A percentile compares a stretch with the other conserved stretches of the same genome.
Evolutionary conservation across 2,113 vertebrate species (phyloP).

Genomic region (Colius striatus): DNA sequence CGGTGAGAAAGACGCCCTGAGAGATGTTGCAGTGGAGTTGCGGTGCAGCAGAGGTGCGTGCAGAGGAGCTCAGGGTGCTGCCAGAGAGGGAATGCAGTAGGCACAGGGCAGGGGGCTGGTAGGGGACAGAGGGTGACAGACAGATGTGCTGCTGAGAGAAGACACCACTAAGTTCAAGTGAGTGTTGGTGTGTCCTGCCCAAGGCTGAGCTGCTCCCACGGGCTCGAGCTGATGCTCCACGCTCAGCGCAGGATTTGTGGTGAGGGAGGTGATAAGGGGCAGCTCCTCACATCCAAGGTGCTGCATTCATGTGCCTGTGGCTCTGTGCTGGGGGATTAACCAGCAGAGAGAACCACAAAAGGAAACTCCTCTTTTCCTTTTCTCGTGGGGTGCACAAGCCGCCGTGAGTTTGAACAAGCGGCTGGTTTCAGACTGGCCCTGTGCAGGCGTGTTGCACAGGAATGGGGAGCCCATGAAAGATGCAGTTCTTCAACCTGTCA

Average conservation of each 20-base stretch:
- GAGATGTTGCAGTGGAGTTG: accelerated
- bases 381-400: background rate
- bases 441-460: too few species aligned
- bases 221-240: accelerated
- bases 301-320: accelerated
- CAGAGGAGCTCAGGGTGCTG: accelerated
- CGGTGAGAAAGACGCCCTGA: background rate
- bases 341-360: background rate
- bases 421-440: accelerated
- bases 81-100: accelerated
- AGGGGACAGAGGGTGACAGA: background rate
- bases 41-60: background rate
- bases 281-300: accelerated
- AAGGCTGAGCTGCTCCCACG: background rate
- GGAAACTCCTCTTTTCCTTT: background rate
- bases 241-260: background rate
- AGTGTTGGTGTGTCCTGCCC: accelerated
- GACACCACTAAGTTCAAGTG: accelerated
- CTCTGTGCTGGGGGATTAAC: accelerated
- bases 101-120: background rate
- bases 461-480: accelerated
- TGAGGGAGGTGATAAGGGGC: accelerated
- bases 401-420: accelerated
- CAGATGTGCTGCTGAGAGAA: background rate
- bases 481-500: accelerated